Evolutionary conservation across 92 coral and sea anemone species (phyloP), one percentile per base, ranked within the genome.

Genomic region (Heteractis magnifica): DNA sequence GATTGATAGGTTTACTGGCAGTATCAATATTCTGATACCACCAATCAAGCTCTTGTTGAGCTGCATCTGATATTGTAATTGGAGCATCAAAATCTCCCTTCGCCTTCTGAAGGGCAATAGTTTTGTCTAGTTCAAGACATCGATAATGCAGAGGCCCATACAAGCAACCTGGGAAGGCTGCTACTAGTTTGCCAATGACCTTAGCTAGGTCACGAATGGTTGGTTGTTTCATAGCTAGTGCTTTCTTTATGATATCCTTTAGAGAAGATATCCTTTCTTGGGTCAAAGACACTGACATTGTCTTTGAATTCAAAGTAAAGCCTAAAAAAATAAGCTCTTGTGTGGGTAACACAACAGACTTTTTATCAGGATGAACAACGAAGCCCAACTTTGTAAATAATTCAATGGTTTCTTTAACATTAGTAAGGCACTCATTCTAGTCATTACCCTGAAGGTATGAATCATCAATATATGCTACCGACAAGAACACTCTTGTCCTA

Each of bases 381-480:
- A 84, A 84, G 23, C 87, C 87, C n/a, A 84, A 16, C 12, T 77
- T 51, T 71, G 75, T 52, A 4, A 76, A 84, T 75, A 84, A 56
- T 84, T 56, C 49, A 21, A 59, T 11, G 12, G 56, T 53, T 7
- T 7, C 56, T 11, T 53, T 7, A 53, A 26, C 26, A 26, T 26
- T 26, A 26, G 26, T 26, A 6, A 53, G 56, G 12, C 56, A 53
- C 56, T 53, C 56, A 6, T 53, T 7, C 8, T 53, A 53, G 56
- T 11, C 12, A 7, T 85, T 79, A 52, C 88, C 88, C 75, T 85
- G 84, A 0, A 26, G 26, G 26, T 26, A 26, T 26, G 1, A 0
- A 26, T 26, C 26, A 26, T 26, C 26, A 26, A 71, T 80, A 77
- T 80, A 86, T 52, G 82, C 86, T 70, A 77, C 87, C 19, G 77